Conservation (phyloP, 2,113 vertebrate species). For the Setophaga kirtlandii region DNA sequence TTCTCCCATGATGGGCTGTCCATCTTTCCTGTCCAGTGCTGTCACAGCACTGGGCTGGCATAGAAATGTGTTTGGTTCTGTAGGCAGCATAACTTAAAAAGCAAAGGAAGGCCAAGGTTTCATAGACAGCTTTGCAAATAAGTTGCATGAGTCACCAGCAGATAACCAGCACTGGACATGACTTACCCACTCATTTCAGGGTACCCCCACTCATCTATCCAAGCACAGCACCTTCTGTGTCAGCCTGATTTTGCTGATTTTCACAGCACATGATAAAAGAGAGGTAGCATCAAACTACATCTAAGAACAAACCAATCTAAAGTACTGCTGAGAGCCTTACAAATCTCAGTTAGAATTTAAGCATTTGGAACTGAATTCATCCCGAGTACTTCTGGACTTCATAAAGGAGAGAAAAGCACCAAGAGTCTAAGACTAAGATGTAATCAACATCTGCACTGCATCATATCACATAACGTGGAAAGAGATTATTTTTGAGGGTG, state of each 20-base stretch:
- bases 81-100: background rate
- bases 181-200: rapidly evolving
- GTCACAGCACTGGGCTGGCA: background rate
- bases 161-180: background rate
- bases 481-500: background rate
- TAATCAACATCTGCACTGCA: background rate
- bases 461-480: rapidly evolving
- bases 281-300: background rate
- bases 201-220: background rate
- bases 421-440: background rate
- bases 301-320: background rate
- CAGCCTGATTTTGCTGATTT: background rate
- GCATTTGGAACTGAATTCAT: background rate
- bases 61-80: background rate
- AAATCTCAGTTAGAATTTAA: background rate
- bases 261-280: background rate
- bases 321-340: background rate
- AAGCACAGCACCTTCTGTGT: background rate
- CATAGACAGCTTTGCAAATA: background rate
- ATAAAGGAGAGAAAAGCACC: background rate
- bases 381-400: background rate
- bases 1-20: rapidly evolving
- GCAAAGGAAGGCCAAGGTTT: background rate
- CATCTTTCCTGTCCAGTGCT: background rate
- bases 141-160: background rate